A percentile compares a stretch with the other conserved stretches of the same genome.
Conservation (phyloP, 2,888 invertebrate species). For the Ligdia adustata region DNA sequence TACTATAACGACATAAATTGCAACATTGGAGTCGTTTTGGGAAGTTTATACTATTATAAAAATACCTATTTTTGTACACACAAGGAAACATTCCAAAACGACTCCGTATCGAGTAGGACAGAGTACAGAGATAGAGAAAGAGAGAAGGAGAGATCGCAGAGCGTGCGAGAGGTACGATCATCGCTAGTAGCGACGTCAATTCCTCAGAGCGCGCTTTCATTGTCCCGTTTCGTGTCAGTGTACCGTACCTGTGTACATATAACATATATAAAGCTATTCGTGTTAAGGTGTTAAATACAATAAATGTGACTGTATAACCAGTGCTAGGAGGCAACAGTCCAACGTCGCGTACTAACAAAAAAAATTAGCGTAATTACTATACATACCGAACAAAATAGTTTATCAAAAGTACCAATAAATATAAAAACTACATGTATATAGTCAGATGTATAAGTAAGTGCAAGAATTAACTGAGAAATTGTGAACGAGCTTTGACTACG, state of each 20-base stretch:
- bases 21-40: conserved; percentile 42
- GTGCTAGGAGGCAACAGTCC: conserved; percentile 76
- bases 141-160: conserved; percentile 21
- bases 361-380: conserved; percentile 83
- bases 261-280: conserved; percentile 71
- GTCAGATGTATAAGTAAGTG: conserved; percentile 40
- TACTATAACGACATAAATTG: conserved; percentile 27
- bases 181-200: conserved; percentile 73
- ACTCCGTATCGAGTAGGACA: conserved; percentile 35
- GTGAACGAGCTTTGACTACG: conserved; percentile 40
- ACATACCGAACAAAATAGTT: conserved; percentile 81
- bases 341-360: conserved; percentile 58
- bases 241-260: conserved; percentile 50
- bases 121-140: too few species aligned
- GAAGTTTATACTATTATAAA: conserved; percentile 47
- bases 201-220: conserved; percentile 71
- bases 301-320: conserved; percentile 59
- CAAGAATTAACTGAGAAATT: conserved; percentile 37
- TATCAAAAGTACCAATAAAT: conserved; percentile 89
- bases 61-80: conserved; percentile 64
- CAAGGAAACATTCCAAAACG: conserved; percentile 47
- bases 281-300: conserved; percentile 78
- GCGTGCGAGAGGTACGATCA: conserved; percentile 53
- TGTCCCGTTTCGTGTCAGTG: conserved; percentile 67
- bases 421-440: conserved; percentile 79